phyloP scores from a whole-genome alignment of 2,888 invertebrate species.

The Fragum fragum region DNA sequence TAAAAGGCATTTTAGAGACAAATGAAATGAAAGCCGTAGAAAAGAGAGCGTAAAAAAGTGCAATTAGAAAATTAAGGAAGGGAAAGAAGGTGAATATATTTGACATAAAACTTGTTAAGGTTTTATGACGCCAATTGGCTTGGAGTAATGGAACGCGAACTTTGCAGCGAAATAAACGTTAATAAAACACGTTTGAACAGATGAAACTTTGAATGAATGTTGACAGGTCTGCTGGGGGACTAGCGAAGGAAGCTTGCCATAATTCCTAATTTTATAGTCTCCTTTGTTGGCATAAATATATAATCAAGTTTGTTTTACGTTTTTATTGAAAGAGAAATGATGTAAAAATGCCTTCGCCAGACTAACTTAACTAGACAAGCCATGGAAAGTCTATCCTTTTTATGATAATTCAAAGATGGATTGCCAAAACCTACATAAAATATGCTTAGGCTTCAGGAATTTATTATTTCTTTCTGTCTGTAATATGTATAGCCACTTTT shows the following conservation, averaged over 20 bases:
- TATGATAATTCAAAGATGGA: neutral
- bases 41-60: neutral
- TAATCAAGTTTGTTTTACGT: neutral
- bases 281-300: constrained; percentile 3
- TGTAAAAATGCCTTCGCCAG: neutral
- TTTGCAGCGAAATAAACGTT: constrained; percentile 57
- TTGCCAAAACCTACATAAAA: neutral
- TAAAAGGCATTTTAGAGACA: no score
- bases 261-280: neutral
- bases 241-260: constrained; percentile 13
- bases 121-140: constrained; percentile 32
- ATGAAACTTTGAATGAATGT: constrained; percentile 54
- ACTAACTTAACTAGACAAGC: neutral
- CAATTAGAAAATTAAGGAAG: neutral
- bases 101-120: constrained; percentile 24
- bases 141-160: constrained; percentile 48
- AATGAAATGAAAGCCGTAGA: no score
- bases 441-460: no score
- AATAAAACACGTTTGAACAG: constrained; percentile 52
- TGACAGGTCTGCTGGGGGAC: constrained; percentile 39
- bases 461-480: no score
- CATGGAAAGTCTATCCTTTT: neutral
- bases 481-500: no score
- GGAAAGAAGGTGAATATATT: constrained; percentile 7
- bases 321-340: neutral